Conservation (phyloP, 2,113 vertebrate species). For the Odobenus rosmarus region DNA sequence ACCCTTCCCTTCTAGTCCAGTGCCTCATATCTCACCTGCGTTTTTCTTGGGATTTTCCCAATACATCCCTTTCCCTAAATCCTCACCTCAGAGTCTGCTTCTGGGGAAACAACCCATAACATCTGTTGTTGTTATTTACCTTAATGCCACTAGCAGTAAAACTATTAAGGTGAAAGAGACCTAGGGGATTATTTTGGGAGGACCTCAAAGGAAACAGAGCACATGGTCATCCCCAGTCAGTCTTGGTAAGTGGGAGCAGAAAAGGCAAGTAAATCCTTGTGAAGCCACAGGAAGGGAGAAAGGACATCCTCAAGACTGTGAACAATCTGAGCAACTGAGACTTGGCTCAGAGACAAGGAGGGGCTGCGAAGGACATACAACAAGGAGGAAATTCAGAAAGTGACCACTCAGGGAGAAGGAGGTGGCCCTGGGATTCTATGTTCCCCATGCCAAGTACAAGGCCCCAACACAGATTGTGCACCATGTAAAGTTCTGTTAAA, state of each 20-base stretch:
- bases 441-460: neutral
- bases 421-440: neutral
- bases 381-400: neutral
- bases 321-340: neutral
- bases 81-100: neutral
- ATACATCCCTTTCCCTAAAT: neutral
- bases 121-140: neutral
- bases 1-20: neutral
- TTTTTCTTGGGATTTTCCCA: neutral
- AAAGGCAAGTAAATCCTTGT: neutral
- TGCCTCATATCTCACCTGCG: neutral
- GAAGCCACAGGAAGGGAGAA: neutral
- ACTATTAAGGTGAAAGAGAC: neutral
- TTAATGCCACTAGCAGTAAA: neutral
- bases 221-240: neutral
- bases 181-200: neutral
- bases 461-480: neutral
- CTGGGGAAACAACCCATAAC: neutral
- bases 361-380: neutral
- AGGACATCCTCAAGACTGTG: neutral
- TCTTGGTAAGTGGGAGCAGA: neutral
- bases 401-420: rapidly evolving
- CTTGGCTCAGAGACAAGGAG: neutral
- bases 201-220: neutral
- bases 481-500: neutral